Base-by-base conservation (phyloP, 1,140 invertebrate genomes). In the Aphidius gifuensis region DNA sequence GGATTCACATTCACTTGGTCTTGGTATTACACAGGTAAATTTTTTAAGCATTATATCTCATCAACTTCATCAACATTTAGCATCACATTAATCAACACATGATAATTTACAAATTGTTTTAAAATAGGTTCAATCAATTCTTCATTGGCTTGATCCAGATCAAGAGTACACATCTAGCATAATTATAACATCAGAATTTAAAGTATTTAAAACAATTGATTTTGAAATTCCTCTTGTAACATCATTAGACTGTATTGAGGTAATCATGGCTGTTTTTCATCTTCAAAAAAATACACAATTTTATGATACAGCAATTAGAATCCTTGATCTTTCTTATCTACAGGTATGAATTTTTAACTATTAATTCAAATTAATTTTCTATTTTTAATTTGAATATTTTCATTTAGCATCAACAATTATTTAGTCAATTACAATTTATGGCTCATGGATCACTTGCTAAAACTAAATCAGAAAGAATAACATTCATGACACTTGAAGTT, bases 281-380 rank as follows among this genome's bases (percentile, higher is more conserved):
- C 62, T 77, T 1, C 54, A 58, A 38, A 38, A 69, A n/a, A 68
- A 39, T 8, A 62, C 60, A 55, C 57, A 67, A 47, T 68, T 71
- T 16, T 38, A 66, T 48, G 50, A 69, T 0, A 39, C 61, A n/a
- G 56, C 68, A 21, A 60, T 65, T 44, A 23, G 48, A 16, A 51
- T 78, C 32, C 66, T 76, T 47, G 74, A 78, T 59, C 54, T 73
- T 43, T 58, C 72, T 43, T 78, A 73, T 62, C 44, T 78, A 6
- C 67, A 71, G 69, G 76, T 77, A 65, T 58, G 45, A 8, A 6
- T 38, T n/a, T 54, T 23, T 7, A 46, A 57, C 0, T 32, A 39
- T 39, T 8, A 23, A 45, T 11, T 8, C 1, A 58, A 46, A 46
- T 23, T 44, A 43, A 2, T 4, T 6, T 8, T 50, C 2, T 3